Evolutionary conservation across 2,113 vertebrate genomes (phyloP).

Genomic region (Regulus satrapa): DNA sequence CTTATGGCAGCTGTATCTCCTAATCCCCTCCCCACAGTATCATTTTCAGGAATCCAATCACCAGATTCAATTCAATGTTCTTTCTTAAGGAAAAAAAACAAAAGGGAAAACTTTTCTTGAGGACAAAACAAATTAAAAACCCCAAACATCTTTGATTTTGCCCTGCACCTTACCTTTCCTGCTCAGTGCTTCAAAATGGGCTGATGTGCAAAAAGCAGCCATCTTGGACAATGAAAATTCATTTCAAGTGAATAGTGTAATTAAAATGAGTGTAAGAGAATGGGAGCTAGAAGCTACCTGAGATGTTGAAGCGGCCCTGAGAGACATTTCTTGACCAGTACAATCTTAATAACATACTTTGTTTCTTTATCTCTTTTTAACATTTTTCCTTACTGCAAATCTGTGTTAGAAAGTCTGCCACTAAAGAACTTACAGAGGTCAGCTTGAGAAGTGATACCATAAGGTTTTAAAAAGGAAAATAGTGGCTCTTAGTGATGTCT

Average conservation of each 20-base stretch:
- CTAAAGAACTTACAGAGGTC: not conserved
- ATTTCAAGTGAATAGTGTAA: not conserved
- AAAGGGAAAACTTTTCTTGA: not conserved
- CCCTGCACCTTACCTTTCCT: not conserved
- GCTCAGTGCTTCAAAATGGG: not conserved
- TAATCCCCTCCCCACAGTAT: not conserved
- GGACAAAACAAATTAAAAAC: not conserved
- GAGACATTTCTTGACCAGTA: not conserved
- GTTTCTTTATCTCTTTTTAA: not conserved
- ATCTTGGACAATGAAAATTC: not conserved
- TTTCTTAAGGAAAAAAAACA: not conserved
- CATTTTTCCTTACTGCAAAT: not conserved
- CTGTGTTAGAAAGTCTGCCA: not conserved
- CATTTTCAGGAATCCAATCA: not conserved
- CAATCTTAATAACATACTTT: not conserved
- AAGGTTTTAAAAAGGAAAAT: not conserved
- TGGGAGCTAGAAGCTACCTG: not conserved
- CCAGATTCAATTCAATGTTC: not conserved
- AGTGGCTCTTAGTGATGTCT: not conserved
- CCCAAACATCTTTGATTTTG: rapidly evolving
- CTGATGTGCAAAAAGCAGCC: not conserved
- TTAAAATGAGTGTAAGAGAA: not conserved
- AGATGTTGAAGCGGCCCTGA: not conserved
- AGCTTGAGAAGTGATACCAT: not conserved
- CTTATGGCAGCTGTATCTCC: not conserved